Percentiles rank a stretch among this genome's conserved stretches.
phyloP scores from a whole-genome alignment of 2,888 invertebrate species.

The Clistopyga incitator region DNA sequence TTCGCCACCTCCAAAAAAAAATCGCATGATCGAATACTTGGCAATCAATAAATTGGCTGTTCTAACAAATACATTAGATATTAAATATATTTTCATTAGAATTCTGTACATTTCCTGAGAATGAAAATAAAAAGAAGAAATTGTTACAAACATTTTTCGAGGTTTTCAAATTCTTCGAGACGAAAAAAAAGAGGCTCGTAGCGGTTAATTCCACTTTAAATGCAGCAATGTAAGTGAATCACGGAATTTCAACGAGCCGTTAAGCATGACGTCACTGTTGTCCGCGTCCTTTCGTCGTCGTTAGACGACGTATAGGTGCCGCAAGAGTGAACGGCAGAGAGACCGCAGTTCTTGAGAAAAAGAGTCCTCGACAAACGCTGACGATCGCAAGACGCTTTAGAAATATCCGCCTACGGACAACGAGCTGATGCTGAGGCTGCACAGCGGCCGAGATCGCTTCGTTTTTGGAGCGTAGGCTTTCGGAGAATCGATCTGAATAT shows the following conservation, averaged over 20 bases:
- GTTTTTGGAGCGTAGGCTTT: conserved; percentile 54
- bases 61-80: too few species aligned
- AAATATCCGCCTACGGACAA: conserved; percentile 48
- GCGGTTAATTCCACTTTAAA: conserved; percentile 6
- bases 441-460: conserved; percentile 7
- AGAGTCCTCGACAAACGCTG: conserved; percentile 50
- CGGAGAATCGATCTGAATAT: conserved; percentile 60
- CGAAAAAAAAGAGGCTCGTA: neutral
- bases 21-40: too few species aligned
- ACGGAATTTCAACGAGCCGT: conserved; percentile 39
- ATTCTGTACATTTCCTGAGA: neutral
- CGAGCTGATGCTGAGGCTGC: conserved; percentile 12
- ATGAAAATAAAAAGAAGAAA: too few species aligned
- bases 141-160: neutral
- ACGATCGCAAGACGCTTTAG: conserved; percentile 49
- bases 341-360: conserved; percentile 16
- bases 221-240: conserved; percentile 14
- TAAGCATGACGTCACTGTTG: conserved; percentile 44
- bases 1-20: too few species aligned
- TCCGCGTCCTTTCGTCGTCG: conserved; percentile 22
- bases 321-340: conserved; percentile 41
- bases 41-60: too few species aligned
- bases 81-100: neutral
- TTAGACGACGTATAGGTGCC: conserved; percentile 27
- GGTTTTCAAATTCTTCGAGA: neutral